These are phyloP conservation scores for Diachrysia chrysitis DNA, from an alignment of 2,888 invertebrate genomes.

Conservation along the genomic window DNA sequence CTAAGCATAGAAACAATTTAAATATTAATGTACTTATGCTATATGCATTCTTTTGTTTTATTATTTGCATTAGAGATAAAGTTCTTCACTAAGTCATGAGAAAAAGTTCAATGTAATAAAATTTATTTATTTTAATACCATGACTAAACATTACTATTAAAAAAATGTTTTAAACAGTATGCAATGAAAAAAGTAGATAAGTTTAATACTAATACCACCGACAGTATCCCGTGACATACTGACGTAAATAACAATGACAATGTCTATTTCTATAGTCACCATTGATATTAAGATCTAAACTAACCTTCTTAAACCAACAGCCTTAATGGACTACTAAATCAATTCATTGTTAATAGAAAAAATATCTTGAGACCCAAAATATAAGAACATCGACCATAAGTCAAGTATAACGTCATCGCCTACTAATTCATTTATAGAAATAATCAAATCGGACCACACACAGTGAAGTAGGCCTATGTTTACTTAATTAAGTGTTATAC, in stretches of 20 bases:
- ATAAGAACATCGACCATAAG: not conserved
- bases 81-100: no score
- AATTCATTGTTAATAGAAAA: not conserved
- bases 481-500: constrained; percentile 37
- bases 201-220: no score
- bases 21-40: not conserved
- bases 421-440: constrained; percentile 5
- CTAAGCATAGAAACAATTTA: not conserved
- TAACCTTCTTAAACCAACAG: not conserved
- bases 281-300: not conserved
- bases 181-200: no score
- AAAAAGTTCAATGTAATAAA: no score
- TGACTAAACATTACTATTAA: no score
- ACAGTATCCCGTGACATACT: no score
- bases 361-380: not conserved
- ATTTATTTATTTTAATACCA: no score
- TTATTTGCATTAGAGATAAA: no score
- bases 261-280: not conserved
- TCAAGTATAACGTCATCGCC: not conserved
- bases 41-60: not conserved
- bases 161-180: no score
- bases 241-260: no score
- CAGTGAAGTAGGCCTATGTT: constrained; percentile 27
- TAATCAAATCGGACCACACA: constrained; percentile 41
- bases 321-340: not conserved